Conservation (phyloP, 1,140 invertebrate species). For the Cotesia chilonis region DNA sequence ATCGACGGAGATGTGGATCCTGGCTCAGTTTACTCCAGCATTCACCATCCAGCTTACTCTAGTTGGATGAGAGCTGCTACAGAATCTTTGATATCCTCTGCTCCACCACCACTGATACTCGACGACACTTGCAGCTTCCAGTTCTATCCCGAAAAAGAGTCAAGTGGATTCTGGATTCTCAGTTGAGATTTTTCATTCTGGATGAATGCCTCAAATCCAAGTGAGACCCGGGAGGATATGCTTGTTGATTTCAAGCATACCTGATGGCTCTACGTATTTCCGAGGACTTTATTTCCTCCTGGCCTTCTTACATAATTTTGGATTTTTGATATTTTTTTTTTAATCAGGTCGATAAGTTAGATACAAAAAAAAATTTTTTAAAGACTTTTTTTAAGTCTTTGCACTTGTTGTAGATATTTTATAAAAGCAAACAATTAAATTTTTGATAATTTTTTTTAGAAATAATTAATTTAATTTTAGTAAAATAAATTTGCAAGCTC, state of each 20-base stretch:
- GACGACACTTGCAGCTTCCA: slow-evolving; percentile 6
- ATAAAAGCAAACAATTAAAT: too few relatives aligned
- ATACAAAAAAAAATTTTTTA: too few relatives aligned
- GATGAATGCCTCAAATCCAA: background rate
- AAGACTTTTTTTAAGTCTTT: too few relatives aligned
- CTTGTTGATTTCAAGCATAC: background rate
- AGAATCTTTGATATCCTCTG: background rate
- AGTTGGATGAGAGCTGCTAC: background rate
- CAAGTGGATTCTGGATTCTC: background rate
- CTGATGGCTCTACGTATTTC: background rate
- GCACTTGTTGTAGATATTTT: too few relatives aligned
- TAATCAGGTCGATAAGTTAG: too few relatives aligned
- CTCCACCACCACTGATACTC: background rate
- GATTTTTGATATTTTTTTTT: too few relatives aligned
- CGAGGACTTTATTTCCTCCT: too few relatives aligned
- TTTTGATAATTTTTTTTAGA: too few relatives aligned
- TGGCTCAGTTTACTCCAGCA: background rate
- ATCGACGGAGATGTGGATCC: background rate
- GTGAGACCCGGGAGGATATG: background rate
- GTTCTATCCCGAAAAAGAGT: background rate
- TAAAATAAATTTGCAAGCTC: too few relatives aligned
- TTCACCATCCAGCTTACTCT: background rate
- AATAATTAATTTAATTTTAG: too few relatives aligned
- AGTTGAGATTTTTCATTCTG: too few relatives aligned
- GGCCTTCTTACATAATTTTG: too few relatives aligned